Conservation (phyloP, 2,888 invertebrate species). For the Sericinus montela region DNA sequence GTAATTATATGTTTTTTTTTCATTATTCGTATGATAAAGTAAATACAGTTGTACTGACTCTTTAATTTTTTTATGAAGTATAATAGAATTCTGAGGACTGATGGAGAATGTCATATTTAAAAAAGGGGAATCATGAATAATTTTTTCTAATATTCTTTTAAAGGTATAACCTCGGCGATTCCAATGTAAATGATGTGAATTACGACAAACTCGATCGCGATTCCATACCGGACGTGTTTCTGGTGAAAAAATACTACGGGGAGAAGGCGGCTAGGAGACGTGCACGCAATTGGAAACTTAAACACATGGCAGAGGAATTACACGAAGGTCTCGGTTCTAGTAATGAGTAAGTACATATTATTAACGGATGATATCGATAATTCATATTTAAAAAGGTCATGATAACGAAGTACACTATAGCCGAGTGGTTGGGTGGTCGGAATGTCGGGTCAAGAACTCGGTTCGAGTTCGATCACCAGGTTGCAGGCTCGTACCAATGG, state of each 20-base stretch:
- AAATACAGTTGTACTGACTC: too few relatives aligned
- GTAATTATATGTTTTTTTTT: slow-evolving; percentile 63
- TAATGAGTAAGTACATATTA: slow-evolving; percentile 46
- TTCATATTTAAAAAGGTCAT: too few relatives aligned
- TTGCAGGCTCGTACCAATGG: too few relatives aligned
- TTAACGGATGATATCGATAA: too few relatives aligned
- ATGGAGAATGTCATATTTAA: too few relatives aligned
- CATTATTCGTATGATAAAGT: not conserved
- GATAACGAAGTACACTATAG: too few relatives aligned
- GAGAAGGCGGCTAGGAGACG: slow-evolving; percentile 85
- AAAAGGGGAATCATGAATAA: too few relatives aligned
- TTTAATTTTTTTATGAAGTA: too few relatives aligned
- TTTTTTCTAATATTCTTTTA: not conserved
- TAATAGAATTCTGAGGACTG: too few relatives aligned
- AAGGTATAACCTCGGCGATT: slow-evolving; percentile 92
- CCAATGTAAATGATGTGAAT: slow-evolving; percentile 93
- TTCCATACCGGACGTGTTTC: slow-evolving; percentile 91
- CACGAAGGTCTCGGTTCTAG: slow-evolving; percentile 81
- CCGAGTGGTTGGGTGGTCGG: too few relatives aligned
- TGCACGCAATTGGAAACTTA: slow-evolving; percentile 93
- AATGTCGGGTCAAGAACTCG: too few relatives aligned
- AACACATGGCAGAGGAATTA: slow-evolving; percentile 85
- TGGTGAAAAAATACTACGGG: slow-evolving; percentile 95
- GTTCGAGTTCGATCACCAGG: too few relatives aligned
- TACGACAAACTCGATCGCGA: slow-evolving; percentile 89